Base-by-base conservation (phyloP, 2,888 invertebrate species). In the Cephalotes varians region DNA sequence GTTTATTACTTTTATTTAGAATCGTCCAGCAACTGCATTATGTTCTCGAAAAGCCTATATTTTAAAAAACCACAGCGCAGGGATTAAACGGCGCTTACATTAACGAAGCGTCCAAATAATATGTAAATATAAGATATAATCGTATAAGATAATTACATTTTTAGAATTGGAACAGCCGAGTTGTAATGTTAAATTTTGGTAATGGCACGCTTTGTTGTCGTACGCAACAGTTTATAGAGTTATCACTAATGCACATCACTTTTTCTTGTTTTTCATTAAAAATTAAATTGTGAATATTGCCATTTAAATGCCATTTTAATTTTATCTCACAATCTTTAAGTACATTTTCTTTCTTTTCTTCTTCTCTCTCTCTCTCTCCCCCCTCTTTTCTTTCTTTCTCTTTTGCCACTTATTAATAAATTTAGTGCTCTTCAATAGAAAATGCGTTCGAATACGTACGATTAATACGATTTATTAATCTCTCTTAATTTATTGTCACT, bases 91-190 rank as follows among this genome's bases (percentile, higher is more conserved):
- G 21, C 21, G 31, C 31, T 7, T 79, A 69, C 31, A 79, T 56
- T 77, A 21, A 56, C 56, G 21, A 18, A 12, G 12, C 5, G n/a
- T 56, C 18, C n/a, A n/a, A 76, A 76, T 31, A 44, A 51, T 3
- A 18, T 79, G 77, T 79, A 79, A 79, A 79, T 79, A 79, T 79
- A 69, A 44, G 31, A 44, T 49, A 21, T 64, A 64, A 40, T 64
- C 21, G 25, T 64, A 25, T 25, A 25, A 40, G 15, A 5, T n/a
- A 12, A 56, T 69, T 77, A 56, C 49, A 28, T 69, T 77, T 65
- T 76, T 31, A 64, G 31, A n/a, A n/a, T n/a, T 34, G 12, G 7
- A 40, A 31, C 28, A 54, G 15, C 18, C 25, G 6, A 49, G 25
- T 58, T 0, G 62, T 74, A 64, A 74, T n/a, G 15, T 79, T 56